A percentile compares a stretch with the other conserved stretches of the same genome.
Conservation (phyloP, 2,888 invertebrate genomes). For the Himalopsyche kuldschensis region DNA sequence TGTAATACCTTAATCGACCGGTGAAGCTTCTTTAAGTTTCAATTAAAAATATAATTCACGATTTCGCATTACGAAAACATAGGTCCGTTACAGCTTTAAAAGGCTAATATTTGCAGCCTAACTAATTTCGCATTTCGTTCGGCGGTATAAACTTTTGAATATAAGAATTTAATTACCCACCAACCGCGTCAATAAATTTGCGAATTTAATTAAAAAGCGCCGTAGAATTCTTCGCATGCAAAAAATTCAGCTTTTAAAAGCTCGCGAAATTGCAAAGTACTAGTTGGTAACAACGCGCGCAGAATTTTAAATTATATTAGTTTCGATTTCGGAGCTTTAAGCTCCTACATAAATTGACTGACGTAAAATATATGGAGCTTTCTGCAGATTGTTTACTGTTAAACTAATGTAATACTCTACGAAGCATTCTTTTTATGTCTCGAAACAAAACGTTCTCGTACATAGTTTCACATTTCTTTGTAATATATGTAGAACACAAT, state of each 20-base stretch:
- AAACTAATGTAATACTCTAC: no score
- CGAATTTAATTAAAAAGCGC: conserved; percentile 38
- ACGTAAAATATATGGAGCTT: neutral
- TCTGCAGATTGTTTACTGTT: neutral
- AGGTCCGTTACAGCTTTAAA: neutral
- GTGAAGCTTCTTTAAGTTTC: neutral
- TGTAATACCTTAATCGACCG: no score
- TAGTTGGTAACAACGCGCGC: neutral
- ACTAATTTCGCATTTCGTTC: neutral
- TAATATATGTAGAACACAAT: no score
- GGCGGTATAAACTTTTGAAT: conserved; percentile 27
- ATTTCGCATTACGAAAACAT: neutral
- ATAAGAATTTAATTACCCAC: conserved; percentile 36
- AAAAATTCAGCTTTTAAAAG: conserved; percentile 15
- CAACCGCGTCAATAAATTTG: conserved; percentile 37
- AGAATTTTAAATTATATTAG: conserved; percentile 21
- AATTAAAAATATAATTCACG: neutral
- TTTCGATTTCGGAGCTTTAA: conserved; percentile 7
- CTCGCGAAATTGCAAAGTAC: conserved; percentile 14
- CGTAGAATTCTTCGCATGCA: conserved; percentile 14
- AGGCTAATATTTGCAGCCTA: conserved; percentile 1
- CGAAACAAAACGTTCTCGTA: no score
- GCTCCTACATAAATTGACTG: neutral
- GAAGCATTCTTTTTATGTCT: no score
- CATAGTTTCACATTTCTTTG: no score